phyloP scores from a whole-genome alignment of 1,140 invertebrate species.

The Copidosoma floridanum region DNA sequence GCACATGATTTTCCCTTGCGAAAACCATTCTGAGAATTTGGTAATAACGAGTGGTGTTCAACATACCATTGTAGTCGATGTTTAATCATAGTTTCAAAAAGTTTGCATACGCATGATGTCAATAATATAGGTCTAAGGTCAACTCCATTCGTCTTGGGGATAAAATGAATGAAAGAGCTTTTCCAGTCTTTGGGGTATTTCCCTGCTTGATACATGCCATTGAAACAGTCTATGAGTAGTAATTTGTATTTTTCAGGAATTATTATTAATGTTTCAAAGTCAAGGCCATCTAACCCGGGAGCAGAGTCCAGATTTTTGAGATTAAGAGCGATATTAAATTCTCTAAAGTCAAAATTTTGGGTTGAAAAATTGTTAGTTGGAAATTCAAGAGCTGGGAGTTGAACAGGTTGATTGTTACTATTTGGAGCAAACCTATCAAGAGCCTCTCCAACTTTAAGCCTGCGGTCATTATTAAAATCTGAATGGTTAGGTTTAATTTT shows the following conservation, averaged over 20 bases:
- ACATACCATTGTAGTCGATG: slow-evolving; percentile 8
- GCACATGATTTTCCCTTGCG: background rate
- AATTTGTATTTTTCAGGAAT: slow-evolving; percentile 6
- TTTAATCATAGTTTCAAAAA: slow-evolving; percentile 5
- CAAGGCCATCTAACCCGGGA: no score
- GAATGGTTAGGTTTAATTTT: no score
- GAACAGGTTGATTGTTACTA: no score
- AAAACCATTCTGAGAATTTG: background rate
- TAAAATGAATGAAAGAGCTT: slow-evolving; percentile 18
- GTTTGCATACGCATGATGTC: slow-evolving; percentile 25
- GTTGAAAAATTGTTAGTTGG: no score
- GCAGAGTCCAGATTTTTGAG: no score
- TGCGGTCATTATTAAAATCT: no score
- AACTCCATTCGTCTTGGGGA: slow-evolving; percentile 10
- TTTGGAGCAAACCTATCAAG: no score
- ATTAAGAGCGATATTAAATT: no score
- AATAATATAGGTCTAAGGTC: slow-evolving; percentile 26
- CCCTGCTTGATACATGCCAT: slow-evolving; percentile 6
- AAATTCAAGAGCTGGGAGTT: no score
- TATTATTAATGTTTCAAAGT: no score
- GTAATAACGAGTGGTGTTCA: background rate
- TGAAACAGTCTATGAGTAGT: slow-evolving; percentile 9
- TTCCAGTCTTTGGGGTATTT: slow-evolving; percentile 8
- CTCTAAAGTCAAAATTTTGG: no score
- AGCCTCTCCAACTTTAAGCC: no score